A percentile compares a stretch with the other conserved stretches of the same genome.
phyloP scores from a whole-genome alignment of 2,113 vertebrate species.

The Elgaria multicarinata region DNA sequence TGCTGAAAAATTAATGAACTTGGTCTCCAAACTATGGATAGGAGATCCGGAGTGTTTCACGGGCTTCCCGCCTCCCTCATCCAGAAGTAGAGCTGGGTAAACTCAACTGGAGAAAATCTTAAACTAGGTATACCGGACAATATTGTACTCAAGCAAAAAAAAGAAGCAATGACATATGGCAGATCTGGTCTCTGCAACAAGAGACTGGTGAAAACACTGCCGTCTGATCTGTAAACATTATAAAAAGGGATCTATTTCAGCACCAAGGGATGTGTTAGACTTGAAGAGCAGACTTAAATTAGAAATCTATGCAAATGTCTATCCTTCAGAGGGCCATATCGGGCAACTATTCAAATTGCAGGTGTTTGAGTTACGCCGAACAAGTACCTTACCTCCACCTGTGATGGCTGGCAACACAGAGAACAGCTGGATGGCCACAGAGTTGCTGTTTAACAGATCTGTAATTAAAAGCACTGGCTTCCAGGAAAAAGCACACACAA shows the following conservation, averaged over 20 bases:
- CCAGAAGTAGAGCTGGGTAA: not conserved
- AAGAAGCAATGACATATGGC: conserved; percentile 34
- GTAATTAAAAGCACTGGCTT: conserved; percentile 20
- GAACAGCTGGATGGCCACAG: conserved; percentile 54
- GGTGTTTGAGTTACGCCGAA: conserved; percentile 65
- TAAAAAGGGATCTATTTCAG: conserved; percentile 70
- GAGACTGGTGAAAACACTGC: conserved; percentile 68
- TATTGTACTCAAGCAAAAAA: conserved; percentile 37
- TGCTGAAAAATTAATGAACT: too few relatives aligned
- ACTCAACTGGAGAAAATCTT: not conserved
- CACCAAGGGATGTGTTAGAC: conserved; percentile 61
- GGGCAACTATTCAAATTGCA: conserved; percentile 58
- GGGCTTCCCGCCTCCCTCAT: too few relatives aligned
- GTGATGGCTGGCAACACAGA: conserved; percentile 35
- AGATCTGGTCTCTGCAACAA: conserved; percentile 64
- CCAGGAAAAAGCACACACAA: conserved; percentile 14
- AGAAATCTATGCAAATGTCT: conserved; percentile 75
- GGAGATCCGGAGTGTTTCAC: too few relatives aligned
- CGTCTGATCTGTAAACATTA: conserved; percentile 65
- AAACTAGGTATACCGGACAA: not conserved
- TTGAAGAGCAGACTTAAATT: conserved; percentile 72
- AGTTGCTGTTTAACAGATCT: conserved; percentile 50
- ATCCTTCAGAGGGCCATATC: conserved; percentile 65
- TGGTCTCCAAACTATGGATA: too few relatives aligned
- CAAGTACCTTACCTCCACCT: conserved; percentile 55